Evolutionary conservation across 2,888 invertebrate genomes (phyloP).

Genomic region (Empis stercorea): DNA sequence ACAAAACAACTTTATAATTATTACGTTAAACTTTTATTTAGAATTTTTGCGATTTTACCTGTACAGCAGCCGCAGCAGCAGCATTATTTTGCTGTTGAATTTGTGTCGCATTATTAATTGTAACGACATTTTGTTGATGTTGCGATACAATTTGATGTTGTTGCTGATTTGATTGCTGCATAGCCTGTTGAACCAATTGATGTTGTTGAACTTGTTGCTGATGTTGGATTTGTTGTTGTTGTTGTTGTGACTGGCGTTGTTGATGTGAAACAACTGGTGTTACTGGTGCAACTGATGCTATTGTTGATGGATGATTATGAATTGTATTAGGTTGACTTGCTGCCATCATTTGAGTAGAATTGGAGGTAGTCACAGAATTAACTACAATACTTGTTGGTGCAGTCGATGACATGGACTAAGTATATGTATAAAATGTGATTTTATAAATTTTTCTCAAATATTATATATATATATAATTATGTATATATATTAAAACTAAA

Average conservation of each 20-base stretch:
- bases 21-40: not conserved
- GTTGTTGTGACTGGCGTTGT: conserved; percentile 17
- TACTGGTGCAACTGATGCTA: conserved; percentile 21
- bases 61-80: conserved; percentile 24
- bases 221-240: conserved; percentile 10
- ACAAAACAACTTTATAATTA: conserved; percentile 7
- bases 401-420: conserved; percentile 23
- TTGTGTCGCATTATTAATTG: conserved; percentile 7
- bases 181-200: conserved; percentile 18
- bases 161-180: conserved; percentile 29
- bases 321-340: conserved; percentile 24
- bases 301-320: conserved; percentile 20
- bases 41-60: conserved; percentile 11
- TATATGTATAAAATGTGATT: not conserved
- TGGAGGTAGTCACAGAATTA: conserved; percentile 32
- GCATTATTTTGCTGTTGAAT: conserved; percentile 7
- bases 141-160: conserved; percentile 11
- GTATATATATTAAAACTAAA: not conserved
- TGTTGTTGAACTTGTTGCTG: conserved; percentile 28
- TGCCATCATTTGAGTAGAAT: conserved; percentile 26
- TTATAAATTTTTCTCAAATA: not conserved
- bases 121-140: conserved; percentile 12
- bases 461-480: not conserved
- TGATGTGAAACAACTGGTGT: conserved; percentile 20
- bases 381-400: conserved; percentile 34